Conservation (phyloP, 2,113 vertebrate genomes). For the Porphyrio hochstetteri region DNA sequence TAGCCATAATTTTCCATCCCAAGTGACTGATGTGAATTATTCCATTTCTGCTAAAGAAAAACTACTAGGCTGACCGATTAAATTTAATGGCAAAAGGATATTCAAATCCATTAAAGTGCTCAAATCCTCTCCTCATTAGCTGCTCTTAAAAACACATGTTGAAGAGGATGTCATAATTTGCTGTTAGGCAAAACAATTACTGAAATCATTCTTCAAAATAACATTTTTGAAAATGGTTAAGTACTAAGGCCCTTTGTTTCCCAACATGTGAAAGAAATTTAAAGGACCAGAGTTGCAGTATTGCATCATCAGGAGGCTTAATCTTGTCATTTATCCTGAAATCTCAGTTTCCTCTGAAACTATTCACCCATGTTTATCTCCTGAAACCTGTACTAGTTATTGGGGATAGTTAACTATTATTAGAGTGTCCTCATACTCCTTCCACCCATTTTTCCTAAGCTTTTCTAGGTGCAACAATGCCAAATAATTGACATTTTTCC, state of each 20-base stretch:
- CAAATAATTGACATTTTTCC: background rate
- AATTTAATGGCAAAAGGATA: background rate
- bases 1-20: background rate
- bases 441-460: background rate
- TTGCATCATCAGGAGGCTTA: background rate
- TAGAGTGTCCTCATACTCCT: background rate
- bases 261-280: background rate
- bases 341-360: background rate
- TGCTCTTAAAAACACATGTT: background rate
- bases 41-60: background rate
- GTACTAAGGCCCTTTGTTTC: background rate
- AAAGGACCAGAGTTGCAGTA: background rate
- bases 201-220: background rate
- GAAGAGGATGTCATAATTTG: background rate
- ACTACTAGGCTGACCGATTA: background rate
- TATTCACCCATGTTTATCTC: background rate
- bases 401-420: background rate
- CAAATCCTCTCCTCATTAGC: background rate
- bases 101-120: background rate
- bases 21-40: background rate
- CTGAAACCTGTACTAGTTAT: background rate
- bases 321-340: background rate
- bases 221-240: background rate
- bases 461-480: background rate
- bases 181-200: background rate